Base-by-base conservation (phyloP, 2,888 invertebrate genomes). In the Neria commutata region DNA sequence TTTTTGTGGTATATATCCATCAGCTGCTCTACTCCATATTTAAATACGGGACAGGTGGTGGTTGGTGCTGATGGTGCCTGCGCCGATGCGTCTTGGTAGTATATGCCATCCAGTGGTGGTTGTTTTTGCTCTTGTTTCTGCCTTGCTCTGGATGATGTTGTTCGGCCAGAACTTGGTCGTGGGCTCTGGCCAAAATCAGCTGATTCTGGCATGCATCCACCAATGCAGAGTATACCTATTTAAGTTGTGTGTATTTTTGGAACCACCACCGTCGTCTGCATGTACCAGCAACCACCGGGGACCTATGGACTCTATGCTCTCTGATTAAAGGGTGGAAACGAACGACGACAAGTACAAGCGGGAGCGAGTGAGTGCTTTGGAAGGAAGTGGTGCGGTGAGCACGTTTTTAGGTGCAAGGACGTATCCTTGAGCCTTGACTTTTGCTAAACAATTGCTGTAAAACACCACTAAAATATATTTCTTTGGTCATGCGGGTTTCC, bases 271-370 rank as follows among this genome's bases (percentile, higher is more conserved):
- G 19, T 42, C 42, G 14, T 17, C 21, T 6, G 5, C 21, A 42
- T 17, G 29, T 11, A 29, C 17, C 29, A 54, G 23, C 17, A 23
- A 73, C 62, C 57, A 42, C 65, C 64, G 66, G 64, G 73, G 74
- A 73, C 72, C 71, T 71, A 73, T 72, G 73, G 74, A 72, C 74
- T 71, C 71, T 72, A 64, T 70, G 66, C 45, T 71, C 68, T 65
- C 37, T 42, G 42, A 42, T 51, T 23, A 51, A 51, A 48, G 54
- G 54, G 47, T 55, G 54, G 54, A 55, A 42, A 19, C 4, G 37
- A 11, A n/a, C 6, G n/a, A n/a, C n/a, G n/a, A 37, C 42, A 4
- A 17, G 19, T 4, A 42, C 42, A n/a, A n/a, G n/a, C n/a, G n/a
- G n/a, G n/a, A n/a, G n/a, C n/a, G n/a, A n/a, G n/a, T n/a, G n/a